A percentile compares a stretch with the other conserved stretches of the same genome.
Evolutionary conservation across 2,888 invertebrate species (phyloP).

Genomic region (Mongoloraphidia duomilia): DNA sequence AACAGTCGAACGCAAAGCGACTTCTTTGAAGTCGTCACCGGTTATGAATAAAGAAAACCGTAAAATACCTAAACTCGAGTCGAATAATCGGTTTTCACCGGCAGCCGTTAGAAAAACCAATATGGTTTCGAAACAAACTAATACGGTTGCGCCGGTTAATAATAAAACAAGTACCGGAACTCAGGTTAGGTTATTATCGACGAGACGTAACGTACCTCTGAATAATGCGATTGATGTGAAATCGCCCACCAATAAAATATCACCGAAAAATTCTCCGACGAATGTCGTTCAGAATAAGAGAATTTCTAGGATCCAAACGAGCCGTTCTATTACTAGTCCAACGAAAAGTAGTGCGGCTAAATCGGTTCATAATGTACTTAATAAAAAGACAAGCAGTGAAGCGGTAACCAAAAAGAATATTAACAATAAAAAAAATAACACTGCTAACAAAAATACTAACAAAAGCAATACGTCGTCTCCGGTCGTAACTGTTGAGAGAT

Average conservation of each 20-base stretch:
- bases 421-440: conserved; percentile 9
- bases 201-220: too few species aligned
- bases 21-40: conserved; percentile 11
- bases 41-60: conserved; percentile 9
- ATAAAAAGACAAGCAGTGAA: conserved; percentile 4
- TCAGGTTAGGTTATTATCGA: too few species aligned
- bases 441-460: conserved; percentile 5
- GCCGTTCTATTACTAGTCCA: conserved; percentile 34
- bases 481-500: conserved; percentile 36
- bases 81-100: conserved; percentile 1
- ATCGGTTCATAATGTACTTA: conserved; percentile 25
- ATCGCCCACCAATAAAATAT: conserved; percentile 12
- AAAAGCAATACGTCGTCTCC: conserved; percentile 8
- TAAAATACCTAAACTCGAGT: conserved; percentile 8
- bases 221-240: conserved; percentile 1
- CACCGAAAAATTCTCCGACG: conserved; percentile 29
- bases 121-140: too few species aligned
- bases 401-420: conserved; percentile 9
- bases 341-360: conserved; percentile 45
- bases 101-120: too few species aligned
- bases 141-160: too few species aligned
- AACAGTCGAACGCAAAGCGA: conserved; percentile 7
- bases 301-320: conserved; percentile 5
- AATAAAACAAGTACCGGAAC: too few species aligned
- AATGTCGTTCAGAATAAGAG: conserved; percentile 17